These are phyloP conservation scores for Andrena flavipes DNA, from an alignment of 2,888 invertebrate species.

Conservation along the genomic window DNA sequence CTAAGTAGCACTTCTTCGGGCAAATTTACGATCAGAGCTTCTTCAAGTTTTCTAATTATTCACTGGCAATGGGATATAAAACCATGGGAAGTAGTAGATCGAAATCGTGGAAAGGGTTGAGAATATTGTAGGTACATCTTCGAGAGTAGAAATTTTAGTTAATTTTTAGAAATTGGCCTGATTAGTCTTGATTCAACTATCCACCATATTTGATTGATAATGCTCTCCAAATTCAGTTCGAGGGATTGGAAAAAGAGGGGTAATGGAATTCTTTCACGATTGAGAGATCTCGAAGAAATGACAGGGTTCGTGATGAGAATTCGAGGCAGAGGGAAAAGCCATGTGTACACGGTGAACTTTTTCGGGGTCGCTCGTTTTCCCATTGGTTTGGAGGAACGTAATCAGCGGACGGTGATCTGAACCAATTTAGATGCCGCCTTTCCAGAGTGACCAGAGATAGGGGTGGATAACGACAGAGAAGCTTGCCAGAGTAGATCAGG, in stretches of 20 bases:
- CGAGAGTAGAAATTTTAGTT: no score
- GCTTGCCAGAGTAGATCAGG: slow-evolving; percentile 59
- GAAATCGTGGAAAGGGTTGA: no score
- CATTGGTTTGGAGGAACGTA: slow-evolving; percentile 39
- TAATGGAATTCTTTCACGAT: slow-evolving; percentile 28
- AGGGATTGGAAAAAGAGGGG: neutral
- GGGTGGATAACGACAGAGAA: slow-evolving; percentile 51
- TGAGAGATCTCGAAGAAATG: slow-evolving; percentile 7
- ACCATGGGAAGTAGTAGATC: no score
- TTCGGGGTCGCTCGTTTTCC: slow-evolving; percentile 33
- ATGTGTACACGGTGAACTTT: neutral
- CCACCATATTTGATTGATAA: no score
- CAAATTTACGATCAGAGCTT: no score
- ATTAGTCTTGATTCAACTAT: no score
- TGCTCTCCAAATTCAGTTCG: neutral
- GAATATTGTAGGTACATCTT: no score
- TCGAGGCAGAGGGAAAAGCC: slow-evolving; percentile 29
- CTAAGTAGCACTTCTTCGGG: no score
- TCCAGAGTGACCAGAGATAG: slow-evolving; percentile 51
- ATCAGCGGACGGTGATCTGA: slow-evolving; percentile 69
- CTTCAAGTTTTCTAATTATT: no score
- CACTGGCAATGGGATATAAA: no score
- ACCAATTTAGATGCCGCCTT: slow-evolving; percentile 73
- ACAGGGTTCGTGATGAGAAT: neutral
- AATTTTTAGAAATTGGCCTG: no score